Evolutionary conservation across 2,113 vertebrate species (phyloP).

Genomic region (Pollimyrus isidori): DNA sequence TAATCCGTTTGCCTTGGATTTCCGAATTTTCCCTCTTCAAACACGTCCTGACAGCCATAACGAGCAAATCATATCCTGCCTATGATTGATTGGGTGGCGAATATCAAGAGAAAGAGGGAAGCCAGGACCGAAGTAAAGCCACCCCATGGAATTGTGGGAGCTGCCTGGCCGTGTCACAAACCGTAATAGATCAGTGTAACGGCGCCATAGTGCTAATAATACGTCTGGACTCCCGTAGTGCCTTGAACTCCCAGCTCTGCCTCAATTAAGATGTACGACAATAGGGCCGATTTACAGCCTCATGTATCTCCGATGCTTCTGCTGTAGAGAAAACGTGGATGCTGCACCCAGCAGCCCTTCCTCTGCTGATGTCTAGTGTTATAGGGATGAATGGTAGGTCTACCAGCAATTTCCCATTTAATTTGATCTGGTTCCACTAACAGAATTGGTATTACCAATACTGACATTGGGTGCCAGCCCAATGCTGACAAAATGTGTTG

Average conservation of each 20-base stretch:
- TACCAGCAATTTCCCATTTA: background rate
- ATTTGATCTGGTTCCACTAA: background rate
- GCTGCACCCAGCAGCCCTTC: background rate
- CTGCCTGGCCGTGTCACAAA: background rate
- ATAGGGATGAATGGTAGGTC: background rate
- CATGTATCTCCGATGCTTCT: background rate
- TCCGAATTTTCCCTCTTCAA: background rate
- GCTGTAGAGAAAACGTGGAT: background rate
- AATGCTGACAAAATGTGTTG: background rate
- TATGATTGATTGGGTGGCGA: background rate
- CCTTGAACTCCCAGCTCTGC: background rate
- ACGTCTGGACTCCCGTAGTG: background rate
- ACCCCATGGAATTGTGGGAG: constrained; percentile 4
- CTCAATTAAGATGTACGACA: background rate
- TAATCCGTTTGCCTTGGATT: background rate
- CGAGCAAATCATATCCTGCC: background rate
- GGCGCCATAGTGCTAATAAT: constrained; percentile 5
- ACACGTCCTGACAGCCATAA: background rate
- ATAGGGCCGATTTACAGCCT: background rate
- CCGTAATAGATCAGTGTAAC: background rate
- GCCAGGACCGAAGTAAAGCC: background rate
- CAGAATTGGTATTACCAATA: background rate
- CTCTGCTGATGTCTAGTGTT: background rate
- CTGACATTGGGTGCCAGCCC: background rate
- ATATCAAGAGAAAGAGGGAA: background rate